Base-by-base conservation (phyloP, 92 coral and sea anemone species). In the Heliopora coerulea region DNA sequence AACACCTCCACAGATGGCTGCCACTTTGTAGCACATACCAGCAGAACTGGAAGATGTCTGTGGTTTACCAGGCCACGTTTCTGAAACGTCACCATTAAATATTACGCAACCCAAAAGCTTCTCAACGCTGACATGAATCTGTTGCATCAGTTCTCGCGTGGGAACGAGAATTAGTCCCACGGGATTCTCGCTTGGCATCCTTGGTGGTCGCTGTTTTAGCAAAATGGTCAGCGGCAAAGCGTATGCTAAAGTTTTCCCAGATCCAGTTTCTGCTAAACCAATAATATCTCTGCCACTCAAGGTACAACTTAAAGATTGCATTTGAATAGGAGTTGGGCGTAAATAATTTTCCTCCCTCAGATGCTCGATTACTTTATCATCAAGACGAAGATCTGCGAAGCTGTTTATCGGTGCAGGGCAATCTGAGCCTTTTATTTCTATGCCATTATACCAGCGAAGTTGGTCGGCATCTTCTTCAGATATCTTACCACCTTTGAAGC, bases 211-310 rank as follows among this genome's bases (percentile, higher is more conserved):
- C 68, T 83, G 60, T 79, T 83, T 85, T 25, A 93, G 79, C 59
- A 90, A 74, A 88, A 89, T 86, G 46, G 85, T 86, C 79, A 93
- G 78, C 21, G 98, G 98, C 1, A 93, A 79, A n/a, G 89, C 70
- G 77, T 93, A 93, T 0, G 96, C 91, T 64, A 93, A 78, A 0
- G 98, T 93, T 67, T 93, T 93, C 14, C 98, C 98, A 20, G 93
- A 89, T 3, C 98, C 98, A 25, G 98, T 93, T 83, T 93, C 98
- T 15, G 98, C 98, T 49, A 93, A 79, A n/a, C 98, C 98, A 20
- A 93, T 89, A 40, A 93, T 74, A 85, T 93, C 98, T 44, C 96
- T 85, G 11, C 98, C 98, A 74, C 95, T 93, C 96, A 93, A 83
- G 4, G 84, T 89, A 79, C 98, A 93, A 60, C 98, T 93, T 8